Evolutionary conservation across 1,140 invertebrate species (phyloP).

Genomic region (Sesamia nonagrioides): DNA sequence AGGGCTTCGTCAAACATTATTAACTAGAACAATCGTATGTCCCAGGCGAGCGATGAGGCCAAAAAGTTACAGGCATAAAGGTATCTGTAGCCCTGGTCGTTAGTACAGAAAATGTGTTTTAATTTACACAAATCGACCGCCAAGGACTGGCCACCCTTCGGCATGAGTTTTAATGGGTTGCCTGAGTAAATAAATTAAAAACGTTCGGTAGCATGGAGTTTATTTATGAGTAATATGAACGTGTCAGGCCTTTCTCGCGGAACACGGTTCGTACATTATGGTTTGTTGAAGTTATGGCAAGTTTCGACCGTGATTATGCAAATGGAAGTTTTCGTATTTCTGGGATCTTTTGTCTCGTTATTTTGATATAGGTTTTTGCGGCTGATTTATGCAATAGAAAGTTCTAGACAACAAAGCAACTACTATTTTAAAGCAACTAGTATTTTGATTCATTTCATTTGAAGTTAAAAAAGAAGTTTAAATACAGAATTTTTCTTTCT

Average conservation of each 20-base stretch:
- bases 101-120: constrained; percentile 40
- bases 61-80: constrained; percentile 39
- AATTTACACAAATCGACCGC: constrained; percentile 50
- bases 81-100: constrained; percentile 16
- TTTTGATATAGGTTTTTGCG: background rate
- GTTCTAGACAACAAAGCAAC: no score
- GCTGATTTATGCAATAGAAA: background rate
- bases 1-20: constrained; percentile 23
- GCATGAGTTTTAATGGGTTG: constrained; percentile 41
- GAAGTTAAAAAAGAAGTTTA: no score
- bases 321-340: constrained; percentile 16
- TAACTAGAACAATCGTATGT: constrained; percentile 38
- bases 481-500: no score
- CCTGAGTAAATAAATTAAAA: constrained; percentile 43
- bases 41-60: constrained; percentile 33
- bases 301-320: constrained; percentile 35
- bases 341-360: background rate
- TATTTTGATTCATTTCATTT: no score
- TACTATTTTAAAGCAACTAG: no score
- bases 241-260: constrained; percentile 14
- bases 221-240: constrained; percentile 33
- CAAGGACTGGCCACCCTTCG: constrained; percentile 18
- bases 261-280: constrained; percentile 38
- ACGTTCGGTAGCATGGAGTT: constrained; percentile 18
- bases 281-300: constrained; percentile 18